Base-by-base conservation (phyloP, 2,888 invertebrate genomes). In the Lithosia quadra region DNA sequence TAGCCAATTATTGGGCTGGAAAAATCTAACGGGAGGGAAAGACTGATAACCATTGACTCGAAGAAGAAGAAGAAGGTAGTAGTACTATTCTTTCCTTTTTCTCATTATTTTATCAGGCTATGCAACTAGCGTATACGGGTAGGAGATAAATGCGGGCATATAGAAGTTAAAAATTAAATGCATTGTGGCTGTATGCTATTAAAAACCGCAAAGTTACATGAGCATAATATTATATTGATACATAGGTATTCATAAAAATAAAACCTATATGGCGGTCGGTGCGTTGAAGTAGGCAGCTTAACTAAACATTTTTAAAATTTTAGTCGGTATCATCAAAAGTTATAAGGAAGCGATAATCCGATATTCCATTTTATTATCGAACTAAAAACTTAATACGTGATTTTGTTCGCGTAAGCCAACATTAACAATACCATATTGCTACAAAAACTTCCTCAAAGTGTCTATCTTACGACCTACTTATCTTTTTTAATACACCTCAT, bases 351-450 rank as follows among this genome's bases (percentile, higher is more conserved):
- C 56, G 72, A 77, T 77, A 71, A 77, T 69, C 67, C 49, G 73
- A 81, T 79, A 79, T 72, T 77, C 64, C 68, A 76, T 55, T 74
- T 75, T 80, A 81, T 80, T 71, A 69, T 72, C 76, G 59, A 68
- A 63, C 63, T 71, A 53, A 72, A 71, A 70, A 72, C 43, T 43
- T 43, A 43, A 43, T 43, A 43, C 18, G 77, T 74, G 76, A 73
- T 71, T 76, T 74, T 76, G 70, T 73, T 71, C 63, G 74, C 78
- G 74, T 76, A 71, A 71, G 64, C 65, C 33, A 64, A 71, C 67
- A 74, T 67, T 63, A 58, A 62, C 5, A 68, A 2, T 70, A 72
- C 71, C 69, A 73, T 70, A 68, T 68, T 65, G 22, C 18, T 69
- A 15, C 59, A 61, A 69, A 72, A 72, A 73, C 63, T 81, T 80